Conservation (phyloP, 1,140 invertebrate genomes). For the Pseudomyrmex gracilis region DNA sequence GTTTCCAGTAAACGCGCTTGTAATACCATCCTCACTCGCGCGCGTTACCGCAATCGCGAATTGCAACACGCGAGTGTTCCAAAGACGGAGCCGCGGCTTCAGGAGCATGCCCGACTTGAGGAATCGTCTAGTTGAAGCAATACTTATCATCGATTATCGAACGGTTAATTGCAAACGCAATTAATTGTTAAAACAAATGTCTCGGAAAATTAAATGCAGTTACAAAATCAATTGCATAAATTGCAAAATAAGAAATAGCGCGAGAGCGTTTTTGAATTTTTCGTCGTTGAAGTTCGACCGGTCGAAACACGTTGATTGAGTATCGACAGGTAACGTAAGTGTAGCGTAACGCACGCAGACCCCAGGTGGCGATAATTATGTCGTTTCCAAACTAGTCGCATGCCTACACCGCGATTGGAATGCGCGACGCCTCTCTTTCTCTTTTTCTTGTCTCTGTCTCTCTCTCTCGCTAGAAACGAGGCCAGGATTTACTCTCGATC, state of each 20-base stretch:
- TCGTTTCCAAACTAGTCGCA: slow-evolving; percentile 70
- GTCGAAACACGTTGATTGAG: slow-evolving; percentile 25
- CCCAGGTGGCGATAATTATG: slow-evolving; percentile 65
- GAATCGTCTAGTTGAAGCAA: no score
- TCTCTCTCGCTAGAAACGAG: not conserved
- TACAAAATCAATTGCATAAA: no score
- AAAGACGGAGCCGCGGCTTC: not conserved
- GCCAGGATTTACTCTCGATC: slow-evolving; percentile 54
- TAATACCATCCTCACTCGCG: slow-evolving; percentile 40
- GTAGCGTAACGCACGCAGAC: slow-evolving; percentile 7
- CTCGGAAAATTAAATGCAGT: no score
- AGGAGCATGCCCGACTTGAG: not conserved
- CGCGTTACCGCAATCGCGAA: slow-evolving; percentile 41
- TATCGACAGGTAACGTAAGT: slow-evolving; percentile 53
- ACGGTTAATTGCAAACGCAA: no score
- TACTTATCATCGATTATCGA: not conserved
- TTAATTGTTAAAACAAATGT: no score
- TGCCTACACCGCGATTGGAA: slow-evolving; percentile 61
- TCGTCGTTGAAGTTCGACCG: not conserved
- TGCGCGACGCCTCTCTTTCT: slow-evolving; percentile 40
- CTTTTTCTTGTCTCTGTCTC: no score
- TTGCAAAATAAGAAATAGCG: no score
- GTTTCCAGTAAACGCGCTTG: slow-evolving; percentile 42
- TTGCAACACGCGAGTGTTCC: slow-evolving; percentile 5
- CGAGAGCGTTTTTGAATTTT: no score